Conservation (phyloP, 2,888 invertebrate species). For the Steinernema carpocapsae region DNA sequence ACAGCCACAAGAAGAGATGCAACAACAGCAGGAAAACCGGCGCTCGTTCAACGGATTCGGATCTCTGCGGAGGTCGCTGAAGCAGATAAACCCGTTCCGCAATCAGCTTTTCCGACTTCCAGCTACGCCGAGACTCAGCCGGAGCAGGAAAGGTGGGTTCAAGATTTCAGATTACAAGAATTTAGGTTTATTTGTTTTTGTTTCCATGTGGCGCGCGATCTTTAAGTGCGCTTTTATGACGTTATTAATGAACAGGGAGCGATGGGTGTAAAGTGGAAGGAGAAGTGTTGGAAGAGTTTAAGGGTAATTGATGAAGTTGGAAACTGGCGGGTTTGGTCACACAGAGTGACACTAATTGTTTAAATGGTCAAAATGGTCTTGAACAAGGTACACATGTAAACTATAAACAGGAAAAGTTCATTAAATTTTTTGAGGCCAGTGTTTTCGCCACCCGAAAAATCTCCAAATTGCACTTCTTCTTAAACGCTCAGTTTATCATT, state of each 20-base stretch:
- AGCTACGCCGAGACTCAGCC: slow-evolving; percentile 49
- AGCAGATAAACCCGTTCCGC: slow-evolving; percentile 53
- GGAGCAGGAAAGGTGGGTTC: slow-evolving; percentile 48
- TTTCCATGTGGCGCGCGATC: too few relatives aligned
- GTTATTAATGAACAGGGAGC: background rate
- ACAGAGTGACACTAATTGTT: too few relatives aligned
- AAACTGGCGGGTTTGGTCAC: background rate
- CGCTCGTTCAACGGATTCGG: slow-evolving; percentile 37
- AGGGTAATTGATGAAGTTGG: too few relatives aligned
- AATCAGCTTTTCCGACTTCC: slow-evolving; percentile 49
- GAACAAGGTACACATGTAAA: too few relatives aligned
- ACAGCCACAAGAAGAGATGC: background rate
- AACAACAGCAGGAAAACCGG: slow-evolving; percentile 18
- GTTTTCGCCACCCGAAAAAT: too few relatives aligned
- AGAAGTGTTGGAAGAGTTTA: background rate
- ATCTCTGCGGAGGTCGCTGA: slow-evolving; percentile 48
- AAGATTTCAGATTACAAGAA: too few relatives aligned
- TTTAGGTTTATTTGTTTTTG: too few relatives aligned
- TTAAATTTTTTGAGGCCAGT: too few relatives aligned
- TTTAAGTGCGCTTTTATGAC: background rate
- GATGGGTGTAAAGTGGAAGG: slow-evolving; percentile 3
- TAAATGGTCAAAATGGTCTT: too few relatives aligned
- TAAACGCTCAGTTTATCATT: too few relatives aligned
- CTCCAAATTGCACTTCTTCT: too few relatives aligned
- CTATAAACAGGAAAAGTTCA: too few relatives aligned